phyloP scores from a whole-genome alignment of 2,888 invertebrate species.

The Eilema sororculum region DNA sequence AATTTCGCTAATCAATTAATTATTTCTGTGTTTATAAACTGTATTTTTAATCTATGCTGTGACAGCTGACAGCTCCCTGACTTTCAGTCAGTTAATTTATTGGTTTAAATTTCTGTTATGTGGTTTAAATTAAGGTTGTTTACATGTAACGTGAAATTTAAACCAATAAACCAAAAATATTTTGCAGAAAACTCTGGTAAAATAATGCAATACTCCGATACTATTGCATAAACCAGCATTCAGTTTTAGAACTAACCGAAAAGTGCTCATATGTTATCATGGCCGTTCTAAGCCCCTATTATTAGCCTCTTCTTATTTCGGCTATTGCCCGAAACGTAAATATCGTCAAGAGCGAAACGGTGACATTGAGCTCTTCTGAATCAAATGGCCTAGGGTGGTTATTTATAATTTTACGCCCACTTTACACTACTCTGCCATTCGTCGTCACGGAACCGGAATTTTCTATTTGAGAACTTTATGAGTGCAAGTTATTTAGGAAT shows the following conservation, averaged over 20 bases:
- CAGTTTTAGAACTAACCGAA: not conserved
- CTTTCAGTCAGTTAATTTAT: too few species aligned
- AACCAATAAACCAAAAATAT: too few species aligned
- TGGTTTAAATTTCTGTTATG: too few species aligned
- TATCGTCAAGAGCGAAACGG: slow-evolving; percentile 63
- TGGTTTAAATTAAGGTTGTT: too few species aligned
- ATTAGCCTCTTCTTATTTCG: slow-evolving; percentile 24
- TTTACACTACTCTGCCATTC: slow-evolving; percentile 59
- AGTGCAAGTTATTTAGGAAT: slow-evolving; percentile 53
- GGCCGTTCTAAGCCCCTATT: not conserved
- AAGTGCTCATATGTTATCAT: not conserved
- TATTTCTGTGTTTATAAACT: too few species aligned
- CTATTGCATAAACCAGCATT: not conserved
- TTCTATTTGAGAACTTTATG: slow-evolving; percentile 72
- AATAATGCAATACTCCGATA: not conserved
- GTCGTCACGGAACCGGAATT: slow-evolving; percentile 71
- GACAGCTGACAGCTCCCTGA: too few species aligned
- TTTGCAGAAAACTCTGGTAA: not conserved
- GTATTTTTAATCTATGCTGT: too few species aligned
- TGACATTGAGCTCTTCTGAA: slow-evolving; percentile 81
- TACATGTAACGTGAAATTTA: too few species aligned
- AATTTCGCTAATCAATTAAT: too few species aligned
- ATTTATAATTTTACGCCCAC: slow-evolving; percentile 81
- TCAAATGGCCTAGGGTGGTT: slow-evolving; percentile 72
- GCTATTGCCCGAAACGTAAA: slow-evolving; percentile 55